Conservation (phyloP, 2,888 invertebrate genomes). For the Drosophila prostipennis region DNA sequence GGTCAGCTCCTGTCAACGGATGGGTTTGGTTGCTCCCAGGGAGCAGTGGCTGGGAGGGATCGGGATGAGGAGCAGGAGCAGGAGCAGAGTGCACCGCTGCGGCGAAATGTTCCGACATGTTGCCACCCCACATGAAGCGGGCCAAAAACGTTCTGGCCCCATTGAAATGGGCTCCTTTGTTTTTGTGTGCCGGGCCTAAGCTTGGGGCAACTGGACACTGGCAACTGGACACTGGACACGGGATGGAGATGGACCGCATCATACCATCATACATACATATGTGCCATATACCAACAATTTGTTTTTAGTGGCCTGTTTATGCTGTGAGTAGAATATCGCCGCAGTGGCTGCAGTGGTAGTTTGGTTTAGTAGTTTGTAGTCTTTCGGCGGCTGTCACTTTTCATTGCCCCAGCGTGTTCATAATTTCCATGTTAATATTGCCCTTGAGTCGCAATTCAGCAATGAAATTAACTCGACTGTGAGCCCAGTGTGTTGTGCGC, state of each 20-base stretch:
- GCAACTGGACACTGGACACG: constrained; percentile 13
- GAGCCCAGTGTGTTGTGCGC: constrained; percentile 10
- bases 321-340: constrained; percentile 18
- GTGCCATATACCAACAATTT: constrained; percentile 53
- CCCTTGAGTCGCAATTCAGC: constrained; percentile 76
- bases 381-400: constrained; percentile 56
- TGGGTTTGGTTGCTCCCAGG: not conserved
- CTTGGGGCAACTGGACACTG: constrained; percentile 25
- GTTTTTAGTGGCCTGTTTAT: constrained; percentile 67
- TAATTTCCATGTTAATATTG: constrained; percentile 80
- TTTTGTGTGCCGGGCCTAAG: constrained; percentile 45
- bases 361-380: constrained; percentile 40
- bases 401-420: constrained; percentile 61
- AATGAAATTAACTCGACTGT: constrained; percentile 70
- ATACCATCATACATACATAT: not conserved
- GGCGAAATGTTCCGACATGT: constrained; percentile 53
- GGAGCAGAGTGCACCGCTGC: constrained; percentile 58
- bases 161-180: constrained; percentile 45
- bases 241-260: constrained; percentile 14
- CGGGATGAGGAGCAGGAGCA: not conserved
- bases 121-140: constrained; percentile 14
- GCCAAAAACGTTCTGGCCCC: constrained; percentile 13
- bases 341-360: constrained; percentile 26
- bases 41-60: not conserved
- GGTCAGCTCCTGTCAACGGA: constrained; percentile 25